These are phyloP conservation scores for Liopterus haemorrhoidalis DNA, from an alignment of 2,888 invertebrate species.

Conservation along the genomic window DNA sequence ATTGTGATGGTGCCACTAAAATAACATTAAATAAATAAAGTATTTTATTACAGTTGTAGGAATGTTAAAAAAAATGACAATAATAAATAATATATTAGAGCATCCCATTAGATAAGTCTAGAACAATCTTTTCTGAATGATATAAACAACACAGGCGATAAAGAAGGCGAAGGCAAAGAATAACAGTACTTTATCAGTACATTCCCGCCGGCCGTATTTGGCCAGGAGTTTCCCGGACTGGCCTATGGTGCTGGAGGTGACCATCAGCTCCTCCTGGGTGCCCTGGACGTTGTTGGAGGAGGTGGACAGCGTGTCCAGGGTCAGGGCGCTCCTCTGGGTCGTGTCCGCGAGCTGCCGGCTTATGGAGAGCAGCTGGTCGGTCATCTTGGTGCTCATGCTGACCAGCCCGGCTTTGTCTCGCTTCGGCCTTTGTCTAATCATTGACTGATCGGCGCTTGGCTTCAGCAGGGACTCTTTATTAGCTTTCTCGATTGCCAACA, in stretches of 20 bases:
- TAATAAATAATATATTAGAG: not conserved
- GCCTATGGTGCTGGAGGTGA: constrained; percentile 79
- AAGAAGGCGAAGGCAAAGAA: constrained; percentile 84
- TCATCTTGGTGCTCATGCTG: constrained; percentile 70
- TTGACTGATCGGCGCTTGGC: constrained; percentile 49
- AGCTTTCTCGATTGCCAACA: constrained; percentile 71
- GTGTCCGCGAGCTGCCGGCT: constrained; percentile 83
- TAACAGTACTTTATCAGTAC: constrained; percentile 89
- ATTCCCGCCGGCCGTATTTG: constrained; percentile 90
- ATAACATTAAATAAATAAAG: not conserved
- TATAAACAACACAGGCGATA: constrained; percentile 84
- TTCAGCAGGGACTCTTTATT: constrained; percentile 65
- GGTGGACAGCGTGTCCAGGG: constrained; percentile 69
- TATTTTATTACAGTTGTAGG: not conserved
- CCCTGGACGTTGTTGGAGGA: constrained; percentile 65
- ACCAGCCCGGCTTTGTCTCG: constrained; percentile 60
- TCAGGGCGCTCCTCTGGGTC: constrained; percentile 78
- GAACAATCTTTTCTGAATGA: constrained; percentile 84
- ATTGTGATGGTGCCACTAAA: no score
- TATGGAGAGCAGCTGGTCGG: constrained; percentile 78
- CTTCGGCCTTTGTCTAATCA: constrained; percentile 57
- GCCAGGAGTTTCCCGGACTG: constrained; percentile 87
- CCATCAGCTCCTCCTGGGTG: constrained; percentile 75
- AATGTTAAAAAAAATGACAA: not conserved
- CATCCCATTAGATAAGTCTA: no score